phyloP scores from a whole-genome alignment of 1,140 invertebrate genomes.

The Asbolus verrucosus region DNA sequence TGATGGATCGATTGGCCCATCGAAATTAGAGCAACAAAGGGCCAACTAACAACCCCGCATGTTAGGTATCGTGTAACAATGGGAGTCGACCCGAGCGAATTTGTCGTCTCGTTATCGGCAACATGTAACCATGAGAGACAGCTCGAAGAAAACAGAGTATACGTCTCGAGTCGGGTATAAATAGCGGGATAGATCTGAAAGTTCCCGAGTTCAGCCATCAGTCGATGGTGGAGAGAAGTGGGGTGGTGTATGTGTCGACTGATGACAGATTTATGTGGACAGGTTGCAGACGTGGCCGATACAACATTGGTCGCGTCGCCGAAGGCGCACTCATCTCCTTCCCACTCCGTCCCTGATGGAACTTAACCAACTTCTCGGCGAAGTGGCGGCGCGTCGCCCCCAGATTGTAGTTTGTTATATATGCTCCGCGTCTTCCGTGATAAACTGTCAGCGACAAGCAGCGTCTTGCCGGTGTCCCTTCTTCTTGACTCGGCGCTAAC shows the following conservation, averaged over 20 bases:
- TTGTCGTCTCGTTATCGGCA: constrained; percentile 37
- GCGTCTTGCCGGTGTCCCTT: constrained; percentile 46
- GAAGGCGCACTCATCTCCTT: constrained; percentile 8
- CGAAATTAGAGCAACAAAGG: constrained; percentile 29
- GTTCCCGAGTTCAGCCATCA: constrained; percentile 57
- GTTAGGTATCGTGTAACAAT: constrained; percentile 25
- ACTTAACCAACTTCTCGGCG: constrained; percentile 31
- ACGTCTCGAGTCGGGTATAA: constrained; percentile 54
- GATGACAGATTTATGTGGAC: constrained; percentile 66
- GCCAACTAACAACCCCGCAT: constrained; percentile 1
- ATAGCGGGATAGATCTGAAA: constrained; percentile 61
- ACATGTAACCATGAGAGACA: constrained; percentile 33
- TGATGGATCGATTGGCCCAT: constrained; percentile 8
- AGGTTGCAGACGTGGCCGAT: constrained; percentile 60
- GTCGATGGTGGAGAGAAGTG: constrained; percentile 50
- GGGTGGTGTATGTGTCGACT: constrained; percentile 51
- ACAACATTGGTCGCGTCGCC: constrained; percentile 38
- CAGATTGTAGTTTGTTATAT: constrained; percentile 55
- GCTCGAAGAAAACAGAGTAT: constrained; percentile 42
- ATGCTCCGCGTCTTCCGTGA: constrained; percentile 54
- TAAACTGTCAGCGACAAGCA: constrained; percentile 55
- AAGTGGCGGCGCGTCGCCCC: constrained; percentile 44
- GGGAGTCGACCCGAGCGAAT: constrained; percentile 10
- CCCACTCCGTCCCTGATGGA: background rate
- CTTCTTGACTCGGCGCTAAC: constrained; percentile 51